Percentiles rank a stretch among this genome's conserved stretches.
Conservation (phyloP, 1,140 invertebrate species). For the Coenobita brevimanus region DNA sequence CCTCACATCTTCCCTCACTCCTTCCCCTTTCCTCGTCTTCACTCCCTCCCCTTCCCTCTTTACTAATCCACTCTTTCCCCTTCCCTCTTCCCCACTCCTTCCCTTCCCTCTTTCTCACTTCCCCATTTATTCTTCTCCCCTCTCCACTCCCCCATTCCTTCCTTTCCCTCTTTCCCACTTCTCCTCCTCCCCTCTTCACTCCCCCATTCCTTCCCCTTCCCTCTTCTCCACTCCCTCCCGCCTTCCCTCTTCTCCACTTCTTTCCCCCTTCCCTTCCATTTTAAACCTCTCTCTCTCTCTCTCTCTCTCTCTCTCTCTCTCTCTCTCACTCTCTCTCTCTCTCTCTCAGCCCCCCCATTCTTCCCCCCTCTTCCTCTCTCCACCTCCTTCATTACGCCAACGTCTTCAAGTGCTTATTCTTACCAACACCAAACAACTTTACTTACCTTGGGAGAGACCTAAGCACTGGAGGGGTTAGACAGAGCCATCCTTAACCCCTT, state of each 20-base stretch:
- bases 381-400: too few relatives aligned
- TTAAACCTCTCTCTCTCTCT: not conserved
- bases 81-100: too few relatives aligned
- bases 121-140: not conserved
- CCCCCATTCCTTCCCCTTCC: not conserved
- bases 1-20: not conserved
- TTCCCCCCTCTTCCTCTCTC: too few relatives aligned
- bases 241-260: not conserved
- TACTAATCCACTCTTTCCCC: not conserved
- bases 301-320: conserved; percentile 29
- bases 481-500: too few relatives aligned
- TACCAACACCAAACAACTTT: too few relatives aligned
- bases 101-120: too few relatives aligned
- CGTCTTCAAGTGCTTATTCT: too few relatives aligned
- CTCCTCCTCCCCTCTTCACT: not conserved
- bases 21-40: too few relatives aligned
- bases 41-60: not conserved
- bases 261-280: not conserved
- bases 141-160: not conserved
- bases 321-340: conserved; percentile 30
- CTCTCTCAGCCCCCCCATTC: too few relatives aligned
- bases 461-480: too few relatives aligned
- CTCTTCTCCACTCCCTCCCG: not conserved
- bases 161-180: not conserved
- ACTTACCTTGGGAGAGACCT: too few relatives aligned